Percentiles rank a stretch among this genome's conserved stretches.
These are phyloP conservation scores for Urocitellus parryii DNA, from an alignment of 2,113 vertebrate genomes.

Conservation along the genomic window DNA sequence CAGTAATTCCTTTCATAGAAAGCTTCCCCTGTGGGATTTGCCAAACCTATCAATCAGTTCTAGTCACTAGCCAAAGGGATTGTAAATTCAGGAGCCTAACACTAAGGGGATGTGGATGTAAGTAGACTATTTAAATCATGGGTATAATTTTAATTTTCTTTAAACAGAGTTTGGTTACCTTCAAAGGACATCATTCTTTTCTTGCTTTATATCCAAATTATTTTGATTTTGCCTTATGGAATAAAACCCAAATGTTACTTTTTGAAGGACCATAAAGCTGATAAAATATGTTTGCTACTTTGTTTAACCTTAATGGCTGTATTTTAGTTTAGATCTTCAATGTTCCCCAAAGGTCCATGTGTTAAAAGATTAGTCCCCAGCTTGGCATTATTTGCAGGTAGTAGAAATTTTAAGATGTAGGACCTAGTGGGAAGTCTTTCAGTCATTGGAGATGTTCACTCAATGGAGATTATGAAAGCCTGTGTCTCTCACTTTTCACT, in stretches of 20 bases:
- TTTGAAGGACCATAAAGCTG: constrained; percentile 10
- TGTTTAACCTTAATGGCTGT: constrained; percentile 29
- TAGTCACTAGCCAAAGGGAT: constrained; percentile 40
- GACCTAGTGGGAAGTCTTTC: neutral
- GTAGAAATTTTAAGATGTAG: neutral
- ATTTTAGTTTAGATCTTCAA: neutral
- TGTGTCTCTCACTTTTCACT: neutral
- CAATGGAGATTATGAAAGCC: neutral
- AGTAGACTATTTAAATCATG: neutral
- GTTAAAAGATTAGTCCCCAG: neutral
- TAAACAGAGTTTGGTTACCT: neutral
- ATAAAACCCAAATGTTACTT: neutral
- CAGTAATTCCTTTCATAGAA: constrained; percentile 69
- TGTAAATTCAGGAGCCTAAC: constrained; percentile 22
- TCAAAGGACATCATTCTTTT: neutral
- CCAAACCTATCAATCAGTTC: constrained; percentile 65
- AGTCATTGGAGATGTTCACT: neutral
- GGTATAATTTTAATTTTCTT: constrained; percentile 35
- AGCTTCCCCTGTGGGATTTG: constrained; percentile 35
- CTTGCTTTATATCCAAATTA: neutral
- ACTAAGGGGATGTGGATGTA: constrained; percentile 3
- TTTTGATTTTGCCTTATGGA: constrained; percentile 6
- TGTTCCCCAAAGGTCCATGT: neutral
- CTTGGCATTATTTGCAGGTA: neutral
- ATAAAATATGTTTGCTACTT: constrained; percentile 34